phyloP scores from a whole-genome alignment of 1,140 invertebrate species.

The Homarus americanus region DNA sequence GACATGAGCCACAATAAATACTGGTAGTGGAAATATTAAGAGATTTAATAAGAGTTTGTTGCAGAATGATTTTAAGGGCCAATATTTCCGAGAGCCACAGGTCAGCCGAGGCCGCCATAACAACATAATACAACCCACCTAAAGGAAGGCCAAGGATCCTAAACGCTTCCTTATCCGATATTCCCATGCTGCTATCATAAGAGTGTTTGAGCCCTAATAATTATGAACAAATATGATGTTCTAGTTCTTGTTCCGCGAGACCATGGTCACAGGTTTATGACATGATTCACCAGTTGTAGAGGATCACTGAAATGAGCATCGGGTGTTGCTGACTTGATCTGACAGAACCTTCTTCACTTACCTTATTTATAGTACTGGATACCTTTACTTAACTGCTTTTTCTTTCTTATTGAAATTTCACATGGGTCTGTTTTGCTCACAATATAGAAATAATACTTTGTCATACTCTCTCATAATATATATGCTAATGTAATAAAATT shows the following conservation, averaged over 20 bases:
- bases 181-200: conserved; percentile 27
- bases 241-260: background rate
- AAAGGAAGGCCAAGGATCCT: conserved; percentile 40
- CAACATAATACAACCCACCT: conserved; percentile 5
- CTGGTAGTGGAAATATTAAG: too few species aligned
- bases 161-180: conserved; percentile 46
- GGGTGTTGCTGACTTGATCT: too few species aligned
- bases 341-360: too few species aligned
- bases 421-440: conserved; percentile 14
- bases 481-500: too few species aligned
- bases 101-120: background rate
- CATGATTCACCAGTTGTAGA: background rate
- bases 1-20: too few species aligned
- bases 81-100: background rate
- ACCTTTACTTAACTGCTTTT: background rate
- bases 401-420: background rate
- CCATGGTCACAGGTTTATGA: conserved; percentile 6
- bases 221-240: conserved; percentile 9
- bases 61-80: background rate
- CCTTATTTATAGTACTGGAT: background rate
- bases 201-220: background rate
- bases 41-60: too few species aligned
- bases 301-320: background rate
- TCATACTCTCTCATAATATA: too few species aligned
- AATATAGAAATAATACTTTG: background rate